phyloP scores from a whole-genome alignment of 92 coral and sea anemone species.

The Heteractis magnifica region DNA sequence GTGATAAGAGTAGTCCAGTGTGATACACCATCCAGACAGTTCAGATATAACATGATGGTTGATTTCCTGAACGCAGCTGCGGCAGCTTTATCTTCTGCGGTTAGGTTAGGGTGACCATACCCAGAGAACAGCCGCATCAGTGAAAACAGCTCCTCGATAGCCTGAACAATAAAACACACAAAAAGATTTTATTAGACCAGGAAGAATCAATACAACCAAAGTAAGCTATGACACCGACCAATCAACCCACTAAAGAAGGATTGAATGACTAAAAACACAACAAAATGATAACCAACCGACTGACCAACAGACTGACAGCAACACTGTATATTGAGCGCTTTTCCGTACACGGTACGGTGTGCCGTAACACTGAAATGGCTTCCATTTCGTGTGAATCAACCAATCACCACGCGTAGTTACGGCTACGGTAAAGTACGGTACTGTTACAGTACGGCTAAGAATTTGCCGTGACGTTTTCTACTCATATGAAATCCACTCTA shows the following conservation, averaged over 20 bases:
- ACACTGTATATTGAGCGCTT: too few species aligned
- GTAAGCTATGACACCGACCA: too few species aligned
- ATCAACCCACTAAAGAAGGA: too few species aligned
- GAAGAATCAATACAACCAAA: not conserved
- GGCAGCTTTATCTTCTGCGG: conserved; percentile 64
- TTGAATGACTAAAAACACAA: not conserved
- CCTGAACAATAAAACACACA: conserved; percentile 39
- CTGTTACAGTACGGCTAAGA: too few species aligned
- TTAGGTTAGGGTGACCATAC: conserved; percentile 57
- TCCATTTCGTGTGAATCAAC: not conserved
- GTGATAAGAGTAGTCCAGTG: conserved; percentile 94
- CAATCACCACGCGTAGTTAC: not conserved
- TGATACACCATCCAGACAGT: conserved; percentile 88
- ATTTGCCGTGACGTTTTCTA: too few species aligned
- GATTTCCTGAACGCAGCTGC: conserved; percentile 74
- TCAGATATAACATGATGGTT: conserved; percentile 87
- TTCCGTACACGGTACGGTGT: too few species aligned
- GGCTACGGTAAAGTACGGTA: too few species aligned
- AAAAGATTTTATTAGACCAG: not conserved
- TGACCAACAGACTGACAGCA: not conserved
- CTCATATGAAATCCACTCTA: not conserved
- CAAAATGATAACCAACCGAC: not conserved
- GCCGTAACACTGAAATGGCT: too few species aligned
- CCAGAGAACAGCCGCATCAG: conserved; percentile 93
- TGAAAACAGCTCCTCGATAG: conserved; percentile 93